Evolutionary conservation across 2,888 invertebrate genomes (phyloP).

Genomic region (Lasiommata megera): DNA sequence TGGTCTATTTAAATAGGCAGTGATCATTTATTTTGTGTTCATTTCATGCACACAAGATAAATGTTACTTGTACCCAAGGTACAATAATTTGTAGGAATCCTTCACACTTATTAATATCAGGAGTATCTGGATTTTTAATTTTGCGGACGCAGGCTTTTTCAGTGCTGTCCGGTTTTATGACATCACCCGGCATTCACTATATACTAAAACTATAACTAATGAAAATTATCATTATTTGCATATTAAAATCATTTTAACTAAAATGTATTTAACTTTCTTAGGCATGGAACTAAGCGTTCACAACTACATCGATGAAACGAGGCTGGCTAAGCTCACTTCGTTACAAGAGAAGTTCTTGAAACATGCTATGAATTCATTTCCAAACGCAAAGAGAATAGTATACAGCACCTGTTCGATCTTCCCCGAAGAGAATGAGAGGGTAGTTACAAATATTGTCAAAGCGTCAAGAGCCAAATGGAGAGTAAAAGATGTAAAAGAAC

Average conservation of each 20-base stretch:
- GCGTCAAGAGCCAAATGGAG: constrained; percentile 80
- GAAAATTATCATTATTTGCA: no score
- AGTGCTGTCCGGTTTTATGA: no score
- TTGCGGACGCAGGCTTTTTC: no score
- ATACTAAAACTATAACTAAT: no score
- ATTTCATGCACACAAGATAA: no score
- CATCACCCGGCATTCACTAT: no score
- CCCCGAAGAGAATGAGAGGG: constrained; percentile 95
- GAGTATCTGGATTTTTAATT: no score
- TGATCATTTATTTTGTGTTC: no score
- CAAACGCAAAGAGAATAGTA: constrained; percentile 91
- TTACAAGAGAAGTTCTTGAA: constrained; percentile 92
- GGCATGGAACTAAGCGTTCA: constrained; percentile 71
- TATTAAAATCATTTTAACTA: neutral
- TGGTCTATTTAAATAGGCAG: no score
- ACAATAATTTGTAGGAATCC: no score
- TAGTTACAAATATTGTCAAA: constrained; percentile 87
- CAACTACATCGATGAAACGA: constrained; percentile 67
- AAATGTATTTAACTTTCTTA: constrained; percentile 29
- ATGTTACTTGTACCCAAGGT: no score
- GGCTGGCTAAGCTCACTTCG: constrained; percentile 85
- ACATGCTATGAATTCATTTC: constrained; percentile 92
- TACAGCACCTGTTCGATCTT: constrained; percentile 98
- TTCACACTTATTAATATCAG: no score
- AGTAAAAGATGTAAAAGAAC: constrained; percentile 82